phyloP scores from a whole-genome alignment of 1,140 invertebrate species.

The Mizuhopecten yessoensis region DNA sequence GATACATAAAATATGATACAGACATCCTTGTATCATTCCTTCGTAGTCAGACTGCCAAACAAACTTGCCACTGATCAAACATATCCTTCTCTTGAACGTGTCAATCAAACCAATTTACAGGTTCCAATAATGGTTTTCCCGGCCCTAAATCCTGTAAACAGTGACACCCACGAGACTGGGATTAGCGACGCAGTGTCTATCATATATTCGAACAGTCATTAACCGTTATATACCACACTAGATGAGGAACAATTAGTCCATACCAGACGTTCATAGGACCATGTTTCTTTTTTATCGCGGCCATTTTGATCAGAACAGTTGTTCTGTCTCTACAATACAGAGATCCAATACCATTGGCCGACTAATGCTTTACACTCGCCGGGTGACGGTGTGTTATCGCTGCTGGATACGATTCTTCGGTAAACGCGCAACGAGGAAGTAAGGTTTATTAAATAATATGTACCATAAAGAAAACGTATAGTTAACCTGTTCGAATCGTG shows the following conservation, averaged over 20 bases:
- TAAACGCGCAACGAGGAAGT: no score
- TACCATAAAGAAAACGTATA: no score
- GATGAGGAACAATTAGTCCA: neutral
- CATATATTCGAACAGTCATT: neutral
- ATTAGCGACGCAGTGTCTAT: neutral
- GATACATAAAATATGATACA: neutral
- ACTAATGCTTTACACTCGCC: neutral
- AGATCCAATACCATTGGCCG: neutral
- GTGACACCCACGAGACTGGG: neutral
- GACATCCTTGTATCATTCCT: neutral
- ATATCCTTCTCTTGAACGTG: neutral
- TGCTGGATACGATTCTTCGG: no score
- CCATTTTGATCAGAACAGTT: neutral
- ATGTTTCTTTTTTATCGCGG: neutral
- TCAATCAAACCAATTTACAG: constrained; percentile 25
- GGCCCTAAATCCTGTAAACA: neutral
- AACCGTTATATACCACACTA: neutral
- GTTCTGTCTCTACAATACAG: neutral
- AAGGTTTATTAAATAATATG: no score
- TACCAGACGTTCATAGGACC: neutral
- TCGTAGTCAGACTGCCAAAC: neutral
- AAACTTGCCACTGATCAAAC: neutral
- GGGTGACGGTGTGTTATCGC: neutral
- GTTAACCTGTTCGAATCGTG: no score
- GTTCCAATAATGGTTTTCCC: neutral